phyloP scores from a whole-genome alignment of 2,888 invertebrate species.

The Andrena marginata region DNA sequence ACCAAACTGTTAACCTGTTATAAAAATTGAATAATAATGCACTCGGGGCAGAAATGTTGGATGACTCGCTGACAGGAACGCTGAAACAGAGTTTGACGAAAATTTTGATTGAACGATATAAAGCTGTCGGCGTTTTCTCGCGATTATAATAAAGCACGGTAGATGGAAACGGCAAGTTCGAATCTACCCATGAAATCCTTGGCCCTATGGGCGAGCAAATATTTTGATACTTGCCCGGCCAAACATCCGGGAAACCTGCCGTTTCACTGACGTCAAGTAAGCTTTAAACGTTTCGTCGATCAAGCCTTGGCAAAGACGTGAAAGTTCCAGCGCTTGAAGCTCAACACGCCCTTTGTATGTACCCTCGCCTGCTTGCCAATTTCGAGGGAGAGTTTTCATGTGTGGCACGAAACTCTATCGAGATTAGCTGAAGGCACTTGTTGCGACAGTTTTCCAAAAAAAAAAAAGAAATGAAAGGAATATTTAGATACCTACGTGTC shows the following conservation, averaged over 20 bases:
- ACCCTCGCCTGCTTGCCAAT: not conserved
- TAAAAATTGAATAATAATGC: no score
- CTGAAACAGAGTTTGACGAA: no score
- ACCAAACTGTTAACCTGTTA: no score
- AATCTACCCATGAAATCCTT: not conserved
- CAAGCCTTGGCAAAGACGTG: slow-evolving; percentile 10
- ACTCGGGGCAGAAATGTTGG: no score
- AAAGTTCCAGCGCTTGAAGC: slow-evolving; percentile 1
- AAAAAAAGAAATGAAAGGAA: not conserved
- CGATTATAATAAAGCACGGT: not conserved
- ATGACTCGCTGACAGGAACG: no score
- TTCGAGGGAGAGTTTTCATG: slow-evolving; percentile 9
- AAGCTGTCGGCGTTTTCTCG: not conserved
- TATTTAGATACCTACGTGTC: not conserved
- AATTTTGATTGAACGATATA: not conserved
- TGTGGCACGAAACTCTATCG: not conserved
- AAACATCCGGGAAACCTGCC: not conserved
- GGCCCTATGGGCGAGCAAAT: not conserved
- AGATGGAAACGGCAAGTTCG: not conserved
- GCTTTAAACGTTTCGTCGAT: slow-evolving; percentile 13
- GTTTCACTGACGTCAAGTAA: slow-evolving; percentile 6
- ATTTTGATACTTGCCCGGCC: slow-evolving; percentile 12
- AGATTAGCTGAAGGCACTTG: not conserved
- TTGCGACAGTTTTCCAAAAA: not conserved
- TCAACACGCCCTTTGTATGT: not conserved